Base-by-base conservation (phyloP, 2,888 invertebrate species). In the Rambutsinella grinnellia region DNA sequence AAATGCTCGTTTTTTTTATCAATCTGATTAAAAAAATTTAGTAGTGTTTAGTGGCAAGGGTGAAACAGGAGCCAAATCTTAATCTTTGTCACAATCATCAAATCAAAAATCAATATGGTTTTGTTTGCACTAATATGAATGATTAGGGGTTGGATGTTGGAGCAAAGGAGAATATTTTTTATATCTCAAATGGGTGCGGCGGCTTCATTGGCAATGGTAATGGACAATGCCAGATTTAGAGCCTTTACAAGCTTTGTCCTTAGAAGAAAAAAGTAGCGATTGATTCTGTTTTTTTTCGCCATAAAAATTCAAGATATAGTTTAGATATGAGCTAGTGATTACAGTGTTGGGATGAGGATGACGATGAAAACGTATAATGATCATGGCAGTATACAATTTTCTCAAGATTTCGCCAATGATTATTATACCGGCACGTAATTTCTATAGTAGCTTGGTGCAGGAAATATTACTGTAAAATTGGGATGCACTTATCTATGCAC, bases 381-480 rank as follows among this genome's bases (percentile, higher is more conserved):
- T 76, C 76, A 76, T 76, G 76, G 69, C 65, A 65, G 60, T 65
- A 65, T 54, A 36, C 36, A 36, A 8, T 36, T 36, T 36, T 36
- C 36, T 36, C 36, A 36, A 36, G 36, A 36, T 36, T 36, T 36
- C 13, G 6, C 36, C 36, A 5, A 8, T 13, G 36, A 8, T 13
- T 13, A 5, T 13, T 36, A 36, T 36, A 5, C 13, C 36, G 5
- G 13, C 36, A 36, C 36, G 5, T 36, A 8, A 36, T 13, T 36
- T 36, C 13, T 5, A 8, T 36, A 13, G 5, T 5, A 8, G 36
- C 36, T 36, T 36, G 36, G 36, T 53, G 53, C 19, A 21, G 53
- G 15, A 47, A 47, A 36, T 36, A 36, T 36, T 36, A 36, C 13
- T 36, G 5, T 5, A 5, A 36, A 36, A 36, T 36, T 36, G 36